Base-by-base conservation (phyloP, 2,797 vertebrate species). In the Phylloscopus collybita region DNA sequence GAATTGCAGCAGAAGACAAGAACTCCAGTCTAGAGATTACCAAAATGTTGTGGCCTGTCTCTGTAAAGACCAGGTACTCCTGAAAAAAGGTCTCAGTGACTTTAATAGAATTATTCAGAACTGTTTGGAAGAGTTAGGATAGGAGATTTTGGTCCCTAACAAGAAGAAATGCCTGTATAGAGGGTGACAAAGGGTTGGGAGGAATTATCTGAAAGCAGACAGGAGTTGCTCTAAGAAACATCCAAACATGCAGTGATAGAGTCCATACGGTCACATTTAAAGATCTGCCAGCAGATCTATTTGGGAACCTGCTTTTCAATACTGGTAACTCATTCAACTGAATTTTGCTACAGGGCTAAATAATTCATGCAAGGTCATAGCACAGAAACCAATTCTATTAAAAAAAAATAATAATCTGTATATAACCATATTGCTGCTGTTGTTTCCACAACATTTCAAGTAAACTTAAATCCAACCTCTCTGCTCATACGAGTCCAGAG, bases 291-390 rank as follows among this genome's bases (percentile, higher is more conserved):
- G 64, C 53, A 88, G 76, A 84, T 90, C 44, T 90, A 6, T 64
- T 57, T 90, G 73, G 76, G 64, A 92, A 75, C 17, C 59, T 88
- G 70, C n/a, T 84, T 93, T 86, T 80, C 78, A 73, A 34, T 34
- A 72, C 50, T 79, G 38, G 18, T 59, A 93, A 70, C 40, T 67
- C 83, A 49, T 12, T 88, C 75, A 76, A 22, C 36, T 72, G 29
- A 66, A 73, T 90, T 94, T 84, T 92, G 76, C 76, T 84, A 92
- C 70, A 86, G 73, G 78, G 79, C 72, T 83, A 56, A 95, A 93
- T 66, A 64, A 74, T 49, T 71, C 60, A 87, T 54, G 62, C 0
- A 36, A 94, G 18, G 62, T 57, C 59, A 40, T 6, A 70, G 70
- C 64, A 86, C 1, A 23, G 42, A 70, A 90, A 80, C 5, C 27